phyloP scores from a whole-genome alignment of 2,797 vertebrate species.

The Acipenser oxyrinchus region DNA sequence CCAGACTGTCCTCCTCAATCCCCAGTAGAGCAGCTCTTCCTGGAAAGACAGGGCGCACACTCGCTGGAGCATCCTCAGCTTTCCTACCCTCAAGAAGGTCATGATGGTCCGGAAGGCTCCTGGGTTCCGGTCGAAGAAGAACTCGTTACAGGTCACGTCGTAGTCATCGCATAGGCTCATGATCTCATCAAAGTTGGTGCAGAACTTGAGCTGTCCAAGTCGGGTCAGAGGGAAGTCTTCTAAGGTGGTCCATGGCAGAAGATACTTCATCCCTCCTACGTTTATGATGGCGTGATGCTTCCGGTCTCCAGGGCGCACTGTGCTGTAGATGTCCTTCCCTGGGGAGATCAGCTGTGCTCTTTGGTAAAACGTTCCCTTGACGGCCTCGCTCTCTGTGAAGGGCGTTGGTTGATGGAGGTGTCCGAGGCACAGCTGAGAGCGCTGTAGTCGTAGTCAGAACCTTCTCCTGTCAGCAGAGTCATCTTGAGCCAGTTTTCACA shows the following conservation, averaged over 20 bases:
- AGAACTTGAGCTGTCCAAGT: conserved; percentile 82
- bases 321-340: conserved; percentile 36
- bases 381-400: conserved; percentile 67
- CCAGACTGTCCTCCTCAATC: conserved; percentile 85
- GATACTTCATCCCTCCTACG: conserved; percentile 88
- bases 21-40: conserved; percentile 96
- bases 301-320: conserved; percentile 54
- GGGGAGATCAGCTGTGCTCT: conserved; percentile 70
- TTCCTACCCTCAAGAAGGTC: conserved; percentile 86
- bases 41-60: conserved; percentile 93
- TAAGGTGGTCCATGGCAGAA: conserved; percentile 90
- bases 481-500: conserved; percentile 67
- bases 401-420: conserved; percentile 68
- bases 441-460: conserved; percentile 94
- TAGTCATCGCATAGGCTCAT: conserved; percentile 92
- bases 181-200: conserved; percentile 91
- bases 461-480: conserved; percentile 90
- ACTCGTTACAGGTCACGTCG: conserved; percentile 84
- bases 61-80: conserved; percentile 82
- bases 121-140: conserved; percentile 95
- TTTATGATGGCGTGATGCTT: conserved; percentile 86
- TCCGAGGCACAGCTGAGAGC: conserved; percentile 89
- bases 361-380: conserved; percentile 88
- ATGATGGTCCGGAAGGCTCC: conserved; percentile 91
- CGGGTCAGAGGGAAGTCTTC: conserved; percentile 92